Percentiles rank a stretch among this genome's conserved stretches.
Evolutionary conservation across 53 echinoderm and acorn worm genomes (phyloP).

Genomic region (Zoroaster sp.): DNA sequence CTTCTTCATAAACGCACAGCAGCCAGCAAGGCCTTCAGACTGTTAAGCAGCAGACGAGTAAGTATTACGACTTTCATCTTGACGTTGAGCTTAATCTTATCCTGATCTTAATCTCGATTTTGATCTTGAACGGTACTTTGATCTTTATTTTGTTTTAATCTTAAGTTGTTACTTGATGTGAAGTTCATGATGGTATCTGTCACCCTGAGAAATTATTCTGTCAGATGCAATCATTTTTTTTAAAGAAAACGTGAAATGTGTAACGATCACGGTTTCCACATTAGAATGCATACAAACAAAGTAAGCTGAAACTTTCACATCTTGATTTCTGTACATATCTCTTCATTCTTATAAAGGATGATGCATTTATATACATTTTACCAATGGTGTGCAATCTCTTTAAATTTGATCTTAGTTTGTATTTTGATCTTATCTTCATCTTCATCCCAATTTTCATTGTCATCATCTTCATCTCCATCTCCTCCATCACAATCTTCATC

Average conservation of each 20-base stretch:
- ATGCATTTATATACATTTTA: background rate
- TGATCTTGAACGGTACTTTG: no score
- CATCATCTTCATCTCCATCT: no score
- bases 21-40: slow-evolving; percentile 86
- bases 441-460: no score
- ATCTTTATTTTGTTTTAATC: no score
- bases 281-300: background rate
- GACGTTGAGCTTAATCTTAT: background rate
- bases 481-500: no score
- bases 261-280: background rate
- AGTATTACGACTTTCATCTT: background rate
- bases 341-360: background rate
- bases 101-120: background rate
- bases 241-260: background rate
- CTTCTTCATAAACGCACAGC: slow-evolving; percentile 81
- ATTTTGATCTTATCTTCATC: no score
- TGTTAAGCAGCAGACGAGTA: slow-evolving; percentile 93
- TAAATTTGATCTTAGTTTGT: no score
- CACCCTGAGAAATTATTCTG: no score
- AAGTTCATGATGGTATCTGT: no score
- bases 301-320: background rate
- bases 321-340: background rate
- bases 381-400: background rate
- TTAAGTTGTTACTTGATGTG: no score
- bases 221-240: no score